Base-by-base conservation (phyloP, 2,888 invertebrate genomes). In the Pammene aurita region DNA sequence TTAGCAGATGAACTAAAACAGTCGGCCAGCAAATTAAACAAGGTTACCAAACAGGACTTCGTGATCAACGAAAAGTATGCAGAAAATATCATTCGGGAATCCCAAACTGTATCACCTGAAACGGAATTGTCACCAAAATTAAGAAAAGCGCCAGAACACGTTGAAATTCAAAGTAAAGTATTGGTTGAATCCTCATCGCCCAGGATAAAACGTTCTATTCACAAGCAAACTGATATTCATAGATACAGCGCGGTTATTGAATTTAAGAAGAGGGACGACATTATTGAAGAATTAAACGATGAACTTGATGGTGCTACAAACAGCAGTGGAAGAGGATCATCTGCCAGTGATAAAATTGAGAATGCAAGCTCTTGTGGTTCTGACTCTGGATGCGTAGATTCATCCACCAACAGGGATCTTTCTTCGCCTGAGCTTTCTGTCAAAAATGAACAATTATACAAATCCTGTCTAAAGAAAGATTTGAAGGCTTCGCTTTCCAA, bases 341-440 rank as follows among this genome's bases (percentile, higher is more conserved):
- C 67, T 34, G 52, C 72, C 38, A 70, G 62, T 34, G 84, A 84
- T 60, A 84, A 78, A 77, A 72, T 74, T 26, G 83, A 86, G 67
- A 78, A 79, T 72, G 73, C 73, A 4, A 86, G 85, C 75, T 83
- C 78, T 46, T 84, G 81, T 73, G 82, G 78, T 41, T 86, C 89
- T 50, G 86, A 88, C 76, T 88, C 87, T 50, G 86, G 84, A 13
- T 86, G 85, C 63, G 81, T 83, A 42, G 87, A 82, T 42, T 86
- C 85, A 11, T 81, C 80, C 46, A 72, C 61, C 13, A 54, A 70
- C 11, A 76, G 72, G 66, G 80, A 73, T 60, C 73, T 66, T 68
- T 18, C 63, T 18, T 44, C 66, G 26, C 50, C 71, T 44, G 73
- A 72, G 62, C 44, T 57, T 11, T 61, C 42, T 34, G 41, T 5